A percentile compares a stretch with the other conserved stretches of the same genome.
Conservation (phyloP, 2,113 vertebrate genomes). For the Semnopithecus entellus region DNA sequence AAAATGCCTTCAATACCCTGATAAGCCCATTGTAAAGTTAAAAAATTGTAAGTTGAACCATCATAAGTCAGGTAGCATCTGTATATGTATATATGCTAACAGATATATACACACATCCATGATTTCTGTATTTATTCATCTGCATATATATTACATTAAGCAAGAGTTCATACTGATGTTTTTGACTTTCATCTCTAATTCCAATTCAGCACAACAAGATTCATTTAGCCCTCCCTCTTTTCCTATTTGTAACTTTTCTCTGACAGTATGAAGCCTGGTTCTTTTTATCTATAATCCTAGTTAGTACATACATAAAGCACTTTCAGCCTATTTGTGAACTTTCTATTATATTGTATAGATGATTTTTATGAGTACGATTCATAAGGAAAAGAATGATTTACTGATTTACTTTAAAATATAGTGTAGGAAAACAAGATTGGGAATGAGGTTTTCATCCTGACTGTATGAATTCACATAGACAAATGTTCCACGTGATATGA, state of each 20-base stretch:
- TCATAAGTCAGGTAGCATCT: background rate
- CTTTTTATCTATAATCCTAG: background rate
- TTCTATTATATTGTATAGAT: slow-evolving; percentile 6
- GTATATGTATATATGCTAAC: background rate
- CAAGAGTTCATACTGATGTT: background rate
- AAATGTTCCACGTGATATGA: background rate
- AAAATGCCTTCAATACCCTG: background rate
- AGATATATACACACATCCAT: background rate
- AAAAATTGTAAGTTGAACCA: background rate
- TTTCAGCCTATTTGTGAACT: background rate
- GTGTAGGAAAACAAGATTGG: background rate
- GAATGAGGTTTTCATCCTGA: background rate
- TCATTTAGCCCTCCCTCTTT: background rate
- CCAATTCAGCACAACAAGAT: background rate
- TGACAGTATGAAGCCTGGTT: background rate
- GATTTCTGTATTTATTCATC: background rate
- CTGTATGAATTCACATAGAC: background rate
- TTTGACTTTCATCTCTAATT: background rate
- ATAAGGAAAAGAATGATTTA: background rate
- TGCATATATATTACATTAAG: background rate
- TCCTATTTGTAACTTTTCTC: background rate
- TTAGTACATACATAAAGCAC: background rate
- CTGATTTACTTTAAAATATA: background rate
- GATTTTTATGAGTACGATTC: background rate
- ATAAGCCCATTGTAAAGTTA: background rate